These are phyloP conservation scores for Chrysaora quinquecirrha DNA, from an alignment of 30 jellyfish, hydroid and myxozoan genomes.

Conservation along the genomic window DNA sequence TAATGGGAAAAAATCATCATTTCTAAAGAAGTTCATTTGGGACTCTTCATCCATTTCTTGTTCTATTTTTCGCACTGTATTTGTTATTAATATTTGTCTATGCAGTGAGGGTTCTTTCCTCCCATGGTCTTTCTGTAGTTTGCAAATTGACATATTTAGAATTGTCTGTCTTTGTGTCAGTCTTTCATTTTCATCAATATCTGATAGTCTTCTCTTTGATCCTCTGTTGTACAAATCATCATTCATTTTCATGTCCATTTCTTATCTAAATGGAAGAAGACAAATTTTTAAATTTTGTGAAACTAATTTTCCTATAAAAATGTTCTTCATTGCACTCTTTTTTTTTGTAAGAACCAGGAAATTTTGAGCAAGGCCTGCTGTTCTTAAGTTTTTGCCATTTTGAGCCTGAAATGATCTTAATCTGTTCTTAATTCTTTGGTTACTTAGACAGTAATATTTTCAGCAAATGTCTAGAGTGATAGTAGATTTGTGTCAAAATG, in stretches of 20 bases:
- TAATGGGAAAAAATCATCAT: conserved; percentile 45
- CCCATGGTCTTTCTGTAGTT: conserved; percentile 89
- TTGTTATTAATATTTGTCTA: conserved; percentile 76
- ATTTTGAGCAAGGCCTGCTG: too few relatives aligned
- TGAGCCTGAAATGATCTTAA: too few relatives aligned
- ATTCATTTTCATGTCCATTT: conserved; percentile 33
- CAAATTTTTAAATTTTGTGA: too few relatives aligned
- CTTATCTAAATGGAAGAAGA: too few relatives aligned
- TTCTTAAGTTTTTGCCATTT: too few relatives aligned
- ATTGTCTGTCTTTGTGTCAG: conserved; percentile 88
- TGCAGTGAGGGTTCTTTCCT: conserved; percentile 87
- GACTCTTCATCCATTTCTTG: conserved; percentile 92
- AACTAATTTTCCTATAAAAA: too few relatives aligned
- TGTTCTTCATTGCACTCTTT: too few relatives aligned
- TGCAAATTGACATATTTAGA: conserved; percentile 93
- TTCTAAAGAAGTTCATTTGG: conserved; percentile 47
- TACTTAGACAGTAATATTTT: too few relatives aligned
- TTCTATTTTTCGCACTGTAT: conserved; percentile 86
- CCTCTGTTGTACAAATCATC: conserved; percentile 84
- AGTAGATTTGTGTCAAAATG: too few relatives aligned
- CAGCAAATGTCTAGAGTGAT: too few relatives aligned
- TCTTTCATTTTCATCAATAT: conserved; percentile 92
- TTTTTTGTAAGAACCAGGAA: too few relatives aligned
- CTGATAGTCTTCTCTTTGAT: conserved; percentile 88
- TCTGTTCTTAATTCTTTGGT: too few relatives aligned